Evolutionary conservation across 2,888 invertebrate species (phyloP), one percentile per base, ranked within the genome.

Genomic region (Augochlorella aurata): DNA sequence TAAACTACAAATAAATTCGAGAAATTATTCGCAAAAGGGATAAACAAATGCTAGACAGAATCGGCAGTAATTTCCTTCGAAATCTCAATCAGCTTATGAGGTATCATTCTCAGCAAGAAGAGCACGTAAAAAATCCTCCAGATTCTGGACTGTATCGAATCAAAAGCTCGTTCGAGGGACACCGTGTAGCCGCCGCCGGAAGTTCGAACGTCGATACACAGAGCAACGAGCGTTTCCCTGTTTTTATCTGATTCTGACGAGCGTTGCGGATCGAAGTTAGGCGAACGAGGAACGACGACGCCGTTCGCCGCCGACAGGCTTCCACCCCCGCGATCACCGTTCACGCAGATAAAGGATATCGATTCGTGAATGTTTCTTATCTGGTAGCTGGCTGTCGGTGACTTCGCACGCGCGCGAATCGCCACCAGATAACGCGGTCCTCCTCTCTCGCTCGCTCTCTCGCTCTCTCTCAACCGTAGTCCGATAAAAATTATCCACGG

Each of bases 341-440:
- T 50, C 54, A 50, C 65, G 45, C 54, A 72, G 72, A 80, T 72
- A 79, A 79, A 79, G 44, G 66, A 45, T 82, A 77, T 85, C 24
- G 74, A 77, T 77, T 84, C 18, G 74, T 52, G 49, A 73, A 77
- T 77, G 29, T 63, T 72, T 79, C 77, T 66, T 75, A 71, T 82
- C 74, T 77, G 29, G n/a, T n/a, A 45, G 49, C 45, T 47, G 75
- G 49, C 79, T 61, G 45, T 49, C 49, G 69, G 76, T n/a, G 71
- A 78, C 54, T 70, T 78, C 49, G 49, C 61, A 50, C 58, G 29
- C 50, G 66, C 71, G 58, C 78, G 71, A 67, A 79, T 78, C 50
- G 66, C 79, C 61, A 29, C 71, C 67, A 69, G 79, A 79, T 80
- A 79, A 79, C 72, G 72, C n/a, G 54, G 63, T 52, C 63, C 44